Evolutionary conservation across 2,113 vertebrate genomes (phyloP).

Genomic region (Stigmatopora argus): DNA sequence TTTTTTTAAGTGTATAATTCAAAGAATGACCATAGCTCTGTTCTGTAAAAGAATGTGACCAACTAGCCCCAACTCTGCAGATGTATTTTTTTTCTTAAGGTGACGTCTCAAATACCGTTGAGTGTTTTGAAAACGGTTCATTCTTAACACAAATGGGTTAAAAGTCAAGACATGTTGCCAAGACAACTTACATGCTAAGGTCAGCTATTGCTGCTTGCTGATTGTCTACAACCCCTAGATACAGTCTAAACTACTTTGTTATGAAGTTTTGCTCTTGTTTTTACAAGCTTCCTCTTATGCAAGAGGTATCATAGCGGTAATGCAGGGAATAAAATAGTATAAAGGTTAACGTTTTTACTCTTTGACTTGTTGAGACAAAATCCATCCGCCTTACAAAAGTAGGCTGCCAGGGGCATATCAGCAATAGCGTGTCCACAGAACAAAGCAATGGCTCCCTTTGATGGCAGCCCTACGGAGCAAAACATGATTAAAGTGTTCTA

Average conservation of each 20-base stretch:
- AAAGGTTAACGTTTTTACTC: neutral
- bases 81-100: too few species aligned
- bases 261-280: neutral
- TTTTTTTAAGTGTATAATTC: too few species aligned
- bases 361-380: conserved; percentile 3
- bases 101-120: too few species aligned
- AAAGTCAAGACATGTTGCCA: neutral
- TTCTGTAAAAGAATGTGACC: too few species aligned
- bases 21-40: too few species aligned
- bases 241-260: neutral
- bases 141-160: neutral
- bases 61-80: too few species aligned
- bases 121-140: too few species aligned
- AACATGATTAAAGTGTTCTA: conserved; percentile 69
- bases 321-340: neutral
- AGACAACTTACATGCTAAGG: neutral
- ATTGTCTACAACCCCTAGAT: neutral
- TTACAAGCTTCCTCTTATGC: neutral
- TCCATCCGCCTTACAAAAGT: conserved; percentile 2
- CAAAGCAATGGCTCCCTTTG: conserved; percentile 55
- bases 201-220: neutral
- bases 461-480: conserved; percentile 57
- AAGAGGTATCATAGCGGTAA: neutral
- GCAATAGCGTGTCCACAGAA: conserved; percentile 41
- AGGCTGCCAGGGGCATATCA: conserved; percentile 35